Percentiles rank a stretch among this genome's conserved stretches.
Conservation (phyloP, 2,113 vertebrate genomes). For the Acrocephalus arundinaceus region DNA sequence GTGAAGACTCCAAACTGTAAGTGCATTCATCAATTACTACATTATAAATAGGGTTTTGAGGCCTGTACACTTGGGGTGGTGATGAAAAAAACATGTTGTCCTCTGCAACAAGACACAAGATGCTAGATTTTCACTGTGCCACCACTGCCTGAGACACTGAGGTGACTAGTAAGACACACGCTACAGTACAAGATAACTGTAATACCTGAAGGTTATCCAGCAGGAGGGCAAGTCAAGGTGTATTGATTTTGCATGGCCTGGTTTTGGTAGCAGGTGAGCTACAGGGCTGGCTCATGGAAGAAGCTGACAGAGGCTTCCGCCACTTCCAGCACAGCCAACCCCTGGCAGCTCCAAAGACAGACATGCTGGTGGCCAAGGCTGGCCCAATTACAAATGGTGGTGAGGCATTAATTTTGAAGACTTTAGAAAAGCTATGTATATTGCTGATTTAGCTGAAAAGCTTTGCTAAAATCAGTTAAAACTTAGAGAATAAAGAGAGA, state of each 20-base stretch:
- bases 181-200: neutral
- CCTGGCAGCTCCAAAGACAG: neutral
- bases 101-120: neutral
- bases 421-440: too few species aligned
- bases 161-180: accelerated
- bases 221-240: neutral
- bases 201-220: neutral
- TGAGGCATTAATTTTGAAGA: too few species aligned
- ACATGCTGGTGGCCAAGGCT: accelerated
- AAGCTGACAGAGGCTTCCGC: neutral
- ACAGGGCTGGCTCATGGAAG: neutral
- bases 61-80: accelerated
- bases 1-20: neutral
- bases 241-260: neutral
- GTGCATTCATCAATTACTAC: neutral
- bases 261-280: neutral
- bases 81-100: accelerated
- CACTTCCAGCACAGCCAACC: accelerated
- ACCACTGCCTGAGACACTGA: accelerated
- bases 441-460: too few species aligned
- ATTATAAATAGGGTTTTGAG: neutral
- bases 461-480: too few species aligned
- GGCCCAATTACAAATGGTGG: accelerated
- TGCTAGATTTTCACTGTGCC: neutral
- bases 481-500: too few species aligned